Evolutionary conservation across 2,797 vertebrate species (phyloP), one percentile per base, ranked within the genome.

Genomic region (Dipus sagitta): DNA sequence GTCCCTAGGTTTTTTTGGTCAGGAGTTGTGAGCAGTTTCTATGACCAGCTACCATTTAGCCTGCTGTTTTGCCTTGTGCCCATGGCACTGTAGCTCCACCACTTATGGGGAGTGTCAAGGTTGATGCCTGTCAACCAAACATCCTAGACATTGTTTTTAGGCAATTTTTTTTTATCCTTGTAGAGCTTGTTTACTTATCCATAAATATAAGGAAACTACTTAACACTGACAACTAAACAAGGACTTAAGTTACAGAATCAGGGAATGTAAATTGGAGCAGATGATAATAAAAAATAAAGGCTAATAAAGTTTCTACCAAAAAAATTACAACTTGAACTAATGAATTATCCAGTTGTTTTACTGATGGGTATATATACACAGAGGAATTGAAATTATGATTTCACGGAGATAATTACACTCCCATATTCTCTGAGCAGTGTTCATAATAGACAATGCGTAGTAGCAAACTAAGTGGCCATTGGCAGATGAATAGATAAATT

Each of bases 41-140:
- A 9, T 3, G 24, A 34, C 9, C 9, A 32, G 47, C 24, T 3
- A 0, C 3, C 0, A 21, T 20, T 58, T 58, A 12, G 52, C 21
- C 8, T 3, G 3, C 6, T 8, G 62, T 21, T 30, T 9, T 6
- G 9, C 9, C 20, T 0, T 26, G 4, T 18, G 20, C 6, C 11
- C 34, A 70, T 8, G 7, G 2, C 21, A 3, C 3, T 28, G 2
- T 1, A 14, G 47, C 34, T 28, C 80, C 1, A 34, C 2, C 13
- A 42, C 3, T 28, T 2, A 8, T 32, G 23, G 32, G 30, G 14
- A 30, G 7, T 26, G 3, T 4, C 32, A 80, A 42, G 17, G 34
- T 13, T 30, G 64, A 76, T 14, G 21, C 32, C 60, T 3, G 0
- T 54, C 4, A 17, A 28, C 80, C 13, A 28, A 32, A 8, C 30